These are phyloP conservation scores for Lampropteryx suffumata DNA, from an alignment of 2,888 invertebrate genomes.

Conservation along the genomic window DNA sequence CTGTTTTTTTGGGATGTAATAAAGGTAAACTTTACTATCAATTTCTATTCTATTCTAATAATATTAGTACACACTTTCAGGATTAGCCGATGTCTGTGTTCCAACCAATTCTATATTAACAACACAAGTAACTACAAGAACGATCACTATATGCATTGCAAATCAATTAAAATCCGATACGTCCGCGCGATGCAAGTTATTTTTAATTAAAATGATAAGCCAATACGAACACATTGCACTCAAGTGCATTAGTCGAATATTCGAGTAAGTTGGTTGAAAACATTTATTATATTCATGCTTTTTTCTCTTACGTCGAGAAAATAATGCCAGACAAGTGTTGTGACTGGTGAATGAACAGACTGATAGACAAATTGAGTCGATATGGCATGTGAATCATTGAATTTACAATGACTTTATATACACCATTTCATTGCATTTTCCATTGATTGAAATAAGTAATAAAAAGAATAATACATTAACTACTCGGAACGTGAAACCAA, in stretches of 20 bases:
- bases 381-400: too few relatives aligned
- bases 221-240: neutral
- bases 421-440: too few relatives aligned
- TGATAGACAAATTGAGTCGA: too few relatives aligned
- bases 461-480: too few relatives aligned
- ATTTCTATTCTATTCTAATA: too few relatives aligned
- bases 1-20: too few relatives aligned
- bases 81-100: neutral
- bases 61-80: neutral
- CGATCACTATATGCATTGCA: slow-evolving; percentile 46
- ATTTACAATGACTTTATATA: too few relatives aligned
- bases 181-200: slow-evolving; percentile 30
- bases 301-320: too few relatives aligned
- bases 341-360: too few relatives aligned
- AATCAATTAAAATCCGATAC: slow-evolving; percentile 47
- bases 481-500: neutral
- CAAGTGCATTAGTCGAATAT: neutral
- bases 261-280: neutral
- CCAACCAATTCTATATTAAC: slow-evolving; percentile 18
- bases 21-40: too few relatives aligned
- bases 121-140: slow-evolving; percentile 31
- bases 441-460: too few relatives aligned
- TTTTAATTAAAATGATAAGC: slow-evolving; percentile 53
- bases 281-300: neutral
- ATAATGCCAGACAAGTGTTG: too few relatives aligned